phyloP scores from a whole-genome alignment of 2,113 vertebrate genomes.

The Laticauda colubrina region DNA sequence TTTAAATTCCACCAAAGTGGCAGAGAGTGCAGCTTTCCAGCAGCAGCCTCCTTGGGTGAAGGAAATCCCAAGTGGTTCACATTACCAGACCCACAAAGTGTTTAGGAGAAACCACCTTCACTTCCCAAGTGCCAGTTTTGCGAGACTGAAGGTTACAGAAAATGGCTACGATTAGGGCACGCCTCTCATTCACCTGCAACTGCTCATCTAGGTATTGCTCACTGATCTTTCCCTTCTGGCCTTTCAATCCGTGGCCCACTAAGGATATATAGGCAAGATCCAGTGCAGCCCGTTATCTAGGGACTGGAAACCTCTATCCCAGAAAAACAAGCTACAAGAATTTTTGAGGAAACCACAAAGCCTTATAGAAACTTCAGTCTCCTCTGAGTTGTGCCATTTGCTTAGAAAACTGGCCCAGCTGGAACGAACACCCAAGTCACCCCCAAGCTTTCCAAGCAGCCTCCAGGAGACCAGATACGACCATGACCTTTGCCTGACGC shows the following conservation, averaged over 20 bases:
- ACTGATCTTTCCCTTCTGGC: not conserved
- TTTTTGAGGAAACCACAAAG: not conserved
- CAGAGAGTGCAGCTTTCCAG: not conserved
- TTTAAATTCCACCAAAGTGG: not conserved
- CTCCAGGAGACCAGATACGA: not conserved
- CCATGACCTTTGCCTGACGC: not conserved
- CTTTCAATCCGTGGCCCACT: no score
- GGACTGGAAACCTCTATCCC: not conserved
- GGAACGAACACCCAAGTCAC: accelerated
- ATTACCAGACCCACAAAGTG: not conserved
- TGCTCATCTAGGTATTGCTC: not conserved
- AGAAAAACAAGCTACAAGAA: not conserved
- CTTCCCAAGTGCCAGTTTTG: not conserved
- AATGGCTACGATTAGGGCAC: not conserved
- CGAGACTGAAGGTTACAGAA: not conserved
- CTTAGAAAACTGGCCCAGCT: not conserved
- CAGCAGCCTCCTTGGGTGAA: not conserved
- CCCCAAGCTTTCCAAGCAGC: not conserved
- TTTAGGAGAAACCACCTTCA: not conserved
- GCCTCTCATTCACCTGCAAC: not conserved
- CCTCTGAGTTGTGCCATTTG: not conserved
- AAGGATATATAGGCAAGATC: not conserved
- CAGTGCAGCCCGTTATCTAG: not conserved
- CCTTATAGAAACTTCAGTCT: not conserved
- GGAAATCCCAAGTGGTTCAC: not conserved